Evolutionary conservation across 2,797 vertebrate species (phyloP), one percentile per base, ranked within the genome.

Genomic region (Gymnothorax javanicus): DNA sequence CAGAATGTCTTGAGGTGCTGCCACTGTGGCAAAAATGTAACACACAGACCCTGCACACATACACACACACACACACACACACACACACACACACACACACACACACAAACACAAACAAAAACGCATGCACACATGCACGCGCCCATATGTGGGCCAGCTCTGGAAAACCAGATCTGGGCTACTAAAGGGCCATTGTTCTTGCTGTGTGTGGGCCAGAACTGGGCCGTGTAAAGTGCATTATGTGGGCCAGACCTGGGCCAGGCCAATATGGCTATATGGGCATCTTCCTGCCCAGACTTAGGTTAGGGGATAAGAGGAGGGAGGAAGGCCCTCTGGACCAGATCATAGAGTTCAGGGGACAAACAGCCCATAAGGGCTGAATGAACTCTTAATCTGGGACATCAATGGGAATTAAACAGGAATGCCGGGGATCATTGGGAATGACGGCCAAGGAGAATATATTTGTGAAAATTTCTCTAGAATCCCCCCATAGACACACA

Each of bases 251-350:
- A 43, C 33, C 33, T 43, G 33, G 33, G 33, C 33, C 33, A 43
- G 94, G 94, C 96, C 95, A 96, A 96, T 96, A 96, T 95, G 94
- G 94, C 95, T 95, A 94, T 90, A 88, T 92, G 94, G 94, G 93
- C 93, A 94, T 95, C 95, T 92, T 96, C 95, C 94, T 95, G 92
- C 95, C 92, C 33, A 43, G 33, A 43, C 33, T 43, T 2, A 43
- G 33, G 33, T 43, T 43, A 43, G n/a, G 52, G 7, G 81, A 13
- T 8, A 27, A 83, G 11, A n/a, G 15, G 11, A 58, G 71, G 84
- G 81, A 9, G 20, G 3, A 50, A 57, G 69, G 71, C 67, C 75
- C 75, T 73, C 83, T 60, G 60, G 54, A 85, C 67, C 50, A 33
- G 25, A 43, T 58, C 82, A 43, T 54, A 73, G 88, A 75, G 75